phyloP scores from a whole-genome alignment of 1,140 invertebrate genomes.

The Apis florea region DNA sequence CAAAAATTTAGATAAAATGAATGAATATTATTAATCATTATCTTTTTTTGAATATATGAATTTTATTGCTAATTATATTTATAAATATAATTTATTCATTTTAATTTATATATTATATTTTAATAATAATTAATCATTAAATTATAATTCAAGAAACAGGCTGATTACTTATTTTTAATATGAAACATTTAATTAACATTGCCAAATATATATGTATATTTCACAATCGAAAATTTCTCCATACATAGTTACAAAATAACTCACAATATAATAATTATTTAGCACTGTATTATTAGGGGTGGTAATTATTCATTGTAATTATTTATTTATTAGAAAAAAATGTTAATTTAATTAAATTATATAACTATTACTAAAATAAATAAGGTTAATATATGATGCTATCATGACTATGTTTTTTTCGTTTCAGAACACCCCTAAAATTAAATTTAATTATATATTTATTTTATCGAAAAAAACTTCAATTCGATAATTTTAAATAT shows the following conservation, averaged over 20 bases:
- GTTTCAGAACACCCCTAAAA: neutral
- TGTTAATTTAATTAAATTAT: neutral
- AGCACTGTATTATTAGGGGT: neutral
- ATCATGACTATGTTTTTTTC: neutral
- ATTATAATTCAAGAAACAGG: neutral
- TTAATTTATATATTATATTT: constrained; percentile 4
- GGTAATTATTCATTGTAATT: neutral
- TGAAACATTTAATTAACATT: constrained; percentile 10
- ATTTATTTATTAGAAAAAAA: neutral
- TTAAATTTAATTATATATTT: neutral
- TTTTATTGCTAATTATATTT: neutral
- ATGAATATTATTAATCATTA: neutral
- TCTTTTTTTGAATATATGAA: neutral
- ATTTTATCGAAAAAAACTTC: neutral
- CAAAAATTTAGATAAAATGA: constrained; percentile 10
- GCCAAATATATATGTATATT: constrained; percentile 6
- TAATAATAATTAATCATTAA: neutral
- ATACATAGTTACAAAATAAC: neutral
- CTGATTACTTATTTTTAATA: constrained; percentile 27
- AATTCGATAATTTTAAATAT: too few species aligned
- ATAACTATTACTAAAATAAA: neutral
- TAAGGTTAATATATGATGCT: neutral
- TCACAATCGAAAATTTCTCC: neutral
- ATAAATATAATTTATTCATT: neutral
- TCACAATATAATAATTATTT: neutral